phyloP scores from a whole-genome alignment of 2,113 vertebrate species.

The Eupsittula cactorum region DNA sequence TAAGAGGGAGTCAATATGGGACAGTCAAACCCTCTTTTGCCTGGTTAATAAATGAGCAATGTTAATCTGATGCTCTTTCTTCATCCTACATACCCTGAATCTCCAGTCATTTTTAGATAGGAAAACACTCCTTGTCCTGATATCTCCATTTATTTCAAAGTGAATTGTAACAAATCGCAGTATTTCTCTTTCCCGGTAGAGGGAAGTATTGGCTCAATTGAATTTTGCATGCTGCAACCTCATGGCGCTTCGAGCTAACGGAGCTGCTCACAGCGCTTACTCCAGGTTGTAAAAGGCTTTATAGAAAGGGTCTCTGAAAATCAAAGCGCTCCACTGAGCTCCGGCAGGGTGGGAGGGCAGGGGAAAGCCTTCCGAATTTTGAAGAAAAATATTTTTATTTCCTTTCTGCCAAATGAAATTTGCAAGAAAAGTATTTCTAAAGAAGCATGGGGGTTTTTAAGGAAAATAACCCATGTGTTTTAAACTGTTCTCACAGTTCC shows the following conservation, averaged over 20 bases:
- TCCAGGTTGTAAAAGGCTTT: neutral
- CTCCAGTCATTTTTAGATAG: neutral
- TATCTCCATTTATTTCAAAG: neutral
- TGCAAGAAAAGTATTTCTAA: no score
- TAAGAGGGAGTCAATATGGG: accelerated
- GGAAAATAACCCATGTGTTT: no score
- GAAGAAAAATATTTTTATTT: no score
- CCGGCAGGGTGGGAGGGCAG: no score
- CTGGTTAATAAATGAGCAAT: accelerated
- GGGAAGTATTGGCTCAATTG: conserved; percentile 60
- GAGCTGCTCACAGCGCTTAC: neutral
- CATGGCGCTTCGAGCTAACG: accelerated
- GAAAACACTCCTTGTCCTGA: neutral
- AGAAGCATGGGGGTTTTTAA: no score
- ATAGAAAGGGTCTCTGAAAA: neutral
- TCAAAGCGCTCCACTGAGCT: neutral
- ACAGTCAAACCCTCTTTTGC: neutral
- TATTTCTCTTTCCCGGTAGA: conserved; percentile 33
- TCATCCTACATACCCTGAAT: neutral
- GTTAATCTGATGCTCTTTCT: neutral
- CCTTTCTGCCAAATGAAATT: no score
- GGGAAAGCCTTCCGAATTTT: no score
- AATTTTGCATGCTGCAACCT: accelerated
- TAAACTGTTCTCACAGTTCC: no score
- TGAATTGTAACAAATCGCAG: neutral